phyloP scores from a whole-genome alignment of 2,797 vertebrate species.

The Erpetoichthys calabaricus region DNA sequence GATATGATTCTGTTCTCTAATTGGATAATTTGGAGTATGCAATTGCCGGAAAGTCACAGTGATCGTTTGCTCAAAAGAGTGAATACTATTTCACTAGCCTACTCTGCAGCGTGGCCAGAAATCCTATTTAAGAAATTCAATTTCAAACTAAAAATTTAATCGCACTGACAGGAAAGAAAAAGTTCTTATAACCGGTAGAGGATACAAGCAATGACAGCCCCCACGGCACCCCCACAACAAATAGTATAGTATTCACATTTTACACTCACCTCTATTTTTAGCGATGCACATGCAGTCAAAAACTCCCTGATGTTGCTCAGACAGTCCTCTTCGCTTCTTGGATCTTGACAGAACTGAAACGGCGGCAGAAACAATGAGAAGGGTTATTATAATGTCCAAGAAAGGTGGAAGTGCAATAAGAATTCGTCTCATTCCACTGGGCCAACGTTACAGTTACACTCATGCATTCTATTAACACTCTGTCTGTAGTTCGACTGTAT shows the following conservation, averaged over 20 bases:
- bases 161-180: no score
- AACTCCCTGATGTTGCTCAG: constrained; percentile 78
- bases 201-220: not conserved
- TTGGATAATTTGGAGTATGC: no score
- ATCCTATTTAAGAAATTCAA: no score
- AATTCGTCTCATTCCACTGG: constrained; percentile 4
- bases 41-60: no score
- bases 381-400: no score
- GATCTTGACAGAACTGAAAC: constrained; percentile 72
- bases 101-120: no score
- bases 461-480: not conserved
- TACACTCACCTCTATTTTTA: constrained; percentile 83
- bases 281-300: constrained; percentile 66
- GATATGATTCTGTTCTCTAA: no score
- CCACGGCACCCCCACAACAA: not conserved
- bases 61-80: no score
- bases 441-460: not conserved
- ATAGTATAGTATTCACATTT: not conserved
- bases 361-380: constrained; percentile 12
- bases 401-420: constrained; percentile 10
- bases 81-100: no score
- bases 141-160: no score
- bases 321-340: constrained; percentile 75
- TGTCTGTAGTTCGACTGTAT: no score
- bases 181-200: no score